Evolutionary conservation across 2,113 vertebrate species (phyloP).

Genomic region (Narcine bancroftii): DNA sequence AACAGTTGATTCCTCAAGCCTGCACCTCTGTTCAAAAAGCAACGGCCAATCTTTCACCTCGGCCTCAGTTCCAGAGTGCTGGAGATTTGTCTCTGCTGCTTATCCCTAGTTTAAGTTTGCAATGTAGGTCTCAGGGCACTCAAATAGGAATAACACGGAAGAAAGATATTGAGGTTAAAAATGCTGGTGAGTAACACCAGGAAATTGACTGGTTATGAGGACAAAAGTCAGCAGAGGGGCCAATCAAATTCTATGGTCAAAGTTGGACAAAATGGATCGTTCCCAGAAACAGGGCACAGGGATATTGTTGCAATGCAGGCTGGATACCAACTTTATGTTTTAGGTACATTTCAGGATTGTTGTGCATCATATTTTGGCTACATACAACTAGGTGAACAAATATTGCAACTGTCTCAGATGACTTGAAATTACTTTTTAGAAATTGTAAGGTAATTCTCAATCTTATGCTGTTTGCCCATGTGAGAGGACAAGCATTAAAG

Average conservation of each 20-base stretch:
- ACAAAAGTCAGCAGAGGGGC: not conserved
- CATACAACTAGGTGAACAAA: not conserved
- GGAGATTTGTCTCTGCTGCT: not conserved
- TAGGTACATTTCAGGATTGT: not conserved
- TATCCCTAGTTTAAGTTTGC: not conserved
- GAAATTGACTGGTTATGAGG: not conserved
- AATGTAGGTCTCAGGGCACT: not conserved
- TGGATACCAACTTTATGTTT: not conserved
- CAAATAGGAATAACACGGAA: not conserved
- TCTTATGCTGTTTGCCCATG: not conserved
- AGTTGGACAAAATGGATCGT: not conserved
- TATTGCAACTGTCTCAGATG: not conserved
- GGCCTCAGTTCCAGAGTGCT: not conserved
- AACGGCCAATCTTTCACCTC: too few species aligned
- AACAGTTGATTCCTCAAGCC: too few species aligned
- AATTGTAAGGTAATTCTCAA: too few species aligned
- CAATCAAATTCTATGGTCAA: not conserved
- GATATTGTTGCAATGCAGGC: not conserved
- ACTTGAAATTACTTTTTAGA: not conserved
- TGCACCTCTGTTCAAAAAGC: too few species aligned
- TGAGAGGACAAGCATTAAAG: not conserved
- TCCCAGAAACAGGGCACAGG: not conserved
- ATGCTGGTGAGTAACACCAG: not conserved
- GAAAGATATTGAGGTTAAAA: not conserved
- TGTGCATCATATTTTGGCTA: not conserved